A percentile compares a stretch with the other conserved stretches of the same genome.
These are phyloP conservation scores for Dynastes maya DNA, from an alignment of 2,888 invertebrate species.

Conservation along the genomic window DNA sequence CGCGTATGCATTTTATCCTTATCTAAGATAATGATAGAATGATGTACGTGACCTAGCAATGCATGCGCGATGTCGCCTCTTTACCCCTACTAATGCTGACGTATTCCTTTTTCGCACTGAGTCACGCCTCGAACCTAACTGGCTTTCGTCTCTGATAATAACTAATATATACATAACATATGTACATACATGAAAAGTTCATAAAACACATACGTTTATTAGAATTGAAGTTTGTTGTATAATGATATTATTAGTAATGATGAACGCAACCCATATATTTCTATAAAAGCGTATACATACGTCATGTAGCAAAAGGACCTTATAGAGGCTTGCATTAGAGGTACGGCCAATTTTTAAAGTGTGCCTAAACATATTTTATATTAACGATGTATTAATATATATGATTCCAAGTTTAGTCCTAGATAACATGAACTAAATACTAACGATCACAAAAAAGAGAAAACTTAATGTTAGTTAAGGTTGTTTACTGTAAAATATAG, in stretches of 20 bases:
- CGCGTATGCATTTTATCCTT: too few relatives aligned
- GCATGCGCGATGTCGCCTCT: too few relatives aligned
- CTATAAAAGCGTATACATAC: not conserved
- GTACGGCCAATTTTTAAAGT: slow-evolving; percentile 56
- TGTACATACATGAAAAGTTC: too few relatives aligned
- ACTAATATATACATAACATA: too few relatives aligned
- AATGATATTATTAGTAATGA: not conserved
- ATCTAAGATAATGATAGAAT: too few relatives aligned
- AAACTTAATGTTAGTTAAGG: slow-evolving; percentile 21
- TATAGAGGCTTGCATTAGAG: slow-evolving; percentile 48
- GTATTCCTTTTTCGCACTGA: too few relatives aligned
- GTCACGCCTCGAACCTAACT: too few relatives aligned
- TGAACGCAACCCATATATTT: slow-evolving; percentile 6
- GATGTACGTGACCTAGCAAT: too few relatives aligned
- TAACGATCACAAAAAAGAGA: not conserved
- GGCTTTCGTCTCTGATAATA: too few relatives aligned
- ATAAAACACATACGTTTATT: not conserved
- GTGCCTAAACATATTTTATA: slow-evolving; percentile 59
- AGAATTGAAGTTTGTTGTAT: not conserved
- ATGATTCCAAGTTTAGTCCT: not conserved
- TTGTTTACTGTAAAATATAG: slow-evolving; percentile 32
- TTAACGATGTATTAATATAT: not conserved
- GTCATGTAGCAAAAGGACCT: slow-evolving; percentile 22
- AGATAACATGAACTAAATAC: not conserved
- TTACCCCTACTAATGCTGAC: too few relatives aligned